These are phyloP conservation scores for Odontamblyopus lacepedii DNA, from an alignment of 2,797 vertebrate genomes.

Conservation along the genomic window DNA sequence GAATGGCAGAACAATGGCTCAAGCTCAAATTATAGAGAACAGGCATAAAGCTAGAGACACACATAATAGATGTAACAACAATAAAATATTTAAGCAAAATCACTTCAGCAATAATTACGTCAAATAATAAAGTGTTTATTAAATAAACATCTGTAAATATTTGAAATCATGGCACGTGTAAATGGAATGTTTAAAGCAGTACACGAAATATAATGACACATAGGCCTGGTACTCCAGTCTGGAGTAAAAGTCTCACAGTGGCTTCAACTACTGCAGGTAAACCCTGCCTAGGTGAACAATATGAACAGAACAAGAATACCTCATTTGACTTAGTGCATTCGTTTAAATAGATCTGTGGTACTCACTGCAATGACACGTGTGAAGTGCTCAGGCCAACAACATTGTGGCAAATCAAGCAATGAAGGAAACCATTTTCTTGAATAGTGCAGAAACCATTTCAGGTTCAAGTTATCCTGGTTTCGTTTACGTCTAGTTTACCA, in stretches of 20 bases:
- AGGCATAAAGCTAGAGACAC: constrained; percentile 49
- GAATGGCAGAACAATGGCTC: constrained; percentile 38
- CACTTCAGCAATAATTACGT: constrained; percentile 76
- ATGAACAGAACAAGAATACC: constrained; percentile 49
- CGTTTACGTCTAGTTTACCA: constrained; percentile 30
- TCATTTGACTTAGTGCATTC: constrained; percentile 51
- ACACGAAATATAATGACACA: constrained; percentile 31
- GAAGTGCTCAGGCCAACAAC: constrained; percentile 34
- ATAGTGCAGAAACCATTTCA: constrained; percentile 57
- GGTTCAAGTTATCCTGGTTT: constrained; percentile 61
- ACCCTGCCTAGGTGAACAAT: constrained; percentile 32
- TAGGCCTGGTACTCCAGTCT: constrained; percentile 20
- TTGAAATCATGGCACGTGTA: constrained; percentile 56
- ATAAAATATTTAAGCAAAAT: constrained; percentile 73
- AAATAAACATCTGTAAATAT: constrained; percentile 43
- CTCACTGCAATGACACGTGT: constrained; percentile 22
- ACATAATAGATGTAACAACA: constrained; percentile 68
- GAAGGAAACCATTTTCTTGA: constrained; percentile 38
- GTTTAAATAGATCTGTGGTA: constrained; percentile 25
- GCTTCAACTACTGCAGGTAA: constrained; percentile 30
- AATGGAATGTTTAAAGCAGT: constrained; percentile 79
- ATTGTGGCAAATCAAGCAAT: constrained; percentile 31
- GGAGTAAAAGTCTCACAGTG: constrained; percentile 49
- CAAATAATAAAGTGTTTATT: constrained; percentile 54
- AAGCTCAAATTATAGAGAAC: constrained; percentile 40